Conservation (phyloP, 2,113 vertebrate species). For the Lepus americanus region DNA sequence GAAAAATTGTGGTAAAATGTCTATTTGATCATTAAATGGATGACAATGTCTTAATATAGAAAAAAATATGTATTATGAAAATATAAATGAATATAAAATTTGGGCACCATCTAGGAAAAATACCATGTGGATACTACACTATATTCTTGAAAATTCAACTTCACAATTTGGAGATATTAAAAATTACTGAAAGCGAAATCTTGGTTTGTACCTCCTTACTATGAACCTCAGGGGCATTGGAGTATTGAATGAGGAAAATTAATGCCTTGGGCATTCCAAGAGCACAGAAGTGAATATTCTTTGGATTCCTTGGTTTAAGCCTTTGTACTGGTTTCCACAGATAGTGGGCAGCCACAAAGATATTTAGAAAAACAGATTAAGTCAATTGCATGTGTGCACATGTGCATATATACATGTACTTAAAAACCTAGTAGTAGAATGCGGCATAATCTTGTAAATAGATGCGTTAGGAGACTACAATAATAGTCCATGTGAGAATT, state of each 20-base stretch:
- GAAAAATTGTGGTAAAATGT: neutral
- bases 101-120: neutral
- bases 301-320: neutral
- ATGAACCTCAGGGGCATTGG: accelerated
- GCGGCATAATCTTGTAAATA: neutral
- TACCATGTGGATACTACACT: neutral
- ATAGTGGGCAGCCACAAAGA: neutral
- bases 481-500: neutral
- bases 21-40: neutral
- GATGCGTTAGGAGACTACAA: neutral
- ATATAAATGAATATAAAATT: neutral
- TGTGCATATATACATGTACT: neutral
- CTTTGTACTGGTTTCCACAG: neutral
- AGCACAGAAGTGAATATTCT: neutral
- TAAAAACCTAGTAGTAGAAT: neutral
- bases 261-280: neutral
- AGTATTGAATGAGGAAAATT: neutral
- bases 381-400: neutral
- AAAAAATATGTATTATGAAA: neutral
- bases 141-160: neutral
- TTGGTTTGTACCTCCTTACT: neutral
- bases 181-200: neutral
- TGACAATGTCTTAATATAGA: neutral
- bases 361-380: neutral
- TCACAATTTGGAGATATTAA: neutral